phyloP scores from a whole-genome alignment of 2,113 vertebrate genomes.

The Alexandromys fortis region DNA sequence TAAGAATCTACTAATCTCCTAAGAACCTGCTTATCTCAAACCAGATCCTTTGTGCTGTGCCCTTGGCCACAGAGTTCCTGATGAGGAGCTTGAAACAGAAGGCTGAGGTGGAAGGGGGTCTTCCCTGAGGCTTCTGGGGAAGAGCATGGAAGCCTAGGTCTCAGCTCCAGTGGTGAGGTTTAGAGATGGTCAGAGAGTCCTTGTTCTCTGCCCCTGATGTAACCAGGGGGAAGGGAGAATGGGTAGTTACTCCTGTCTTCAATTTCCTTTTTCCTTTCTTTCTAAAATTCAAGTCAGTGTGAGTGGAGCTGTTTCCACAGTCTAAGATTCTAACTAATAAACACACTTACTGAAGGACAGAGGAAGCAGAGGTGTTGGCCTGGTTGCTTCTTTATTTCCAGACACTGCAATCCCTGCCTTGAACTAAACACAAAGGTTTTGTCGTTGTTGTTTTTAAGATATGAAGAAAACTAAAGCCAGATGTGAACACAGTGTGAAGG shows the following conservation, averaged over 20 bases:
- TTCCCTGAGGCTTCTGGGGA: slow-evolving; percentile 23
- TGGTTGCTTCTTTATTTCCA: not conserved
- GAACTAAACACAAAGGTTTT: not conserved
- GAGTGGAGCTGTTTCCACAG: not conserved
- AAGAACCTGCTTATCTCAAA: not conserved
- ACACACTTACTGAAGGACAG: not conserved
- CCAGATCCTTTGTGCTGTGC: not conserved
- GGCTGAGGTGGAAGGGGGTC: not conserved
- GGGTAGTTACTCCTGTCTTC: not conserved
- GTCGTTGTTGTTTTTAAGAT: not conserved
- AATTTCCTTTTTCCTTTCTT: not conserved
- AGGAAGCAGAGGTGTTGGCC: not conserved
- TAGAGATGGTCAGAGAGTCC: not conserved
- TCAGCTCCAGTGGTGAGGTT: not conserved
- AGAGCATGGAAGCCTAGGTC: not conserved
- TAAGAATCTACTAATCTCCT: not conserved
- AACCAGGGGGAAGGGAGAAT: no score
- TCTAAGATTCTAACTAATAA: not conserved
- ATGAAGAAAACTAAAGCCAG: not conserved
- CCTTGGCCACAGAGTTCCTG: not conserved
- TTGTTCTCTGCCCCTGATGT: not conserved
- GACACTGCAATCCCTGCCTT: not conserved
- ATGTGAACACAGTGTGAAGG: not conserved
- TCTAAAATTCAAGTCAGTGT: not conserved
- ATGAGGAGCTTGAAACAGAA: not conserved